These are phyloP conservation scores for Emydoidea blandingii DNA, from an alignment of 2,797 vertebrate genomes.

Conservation along the genomic window DNA sequence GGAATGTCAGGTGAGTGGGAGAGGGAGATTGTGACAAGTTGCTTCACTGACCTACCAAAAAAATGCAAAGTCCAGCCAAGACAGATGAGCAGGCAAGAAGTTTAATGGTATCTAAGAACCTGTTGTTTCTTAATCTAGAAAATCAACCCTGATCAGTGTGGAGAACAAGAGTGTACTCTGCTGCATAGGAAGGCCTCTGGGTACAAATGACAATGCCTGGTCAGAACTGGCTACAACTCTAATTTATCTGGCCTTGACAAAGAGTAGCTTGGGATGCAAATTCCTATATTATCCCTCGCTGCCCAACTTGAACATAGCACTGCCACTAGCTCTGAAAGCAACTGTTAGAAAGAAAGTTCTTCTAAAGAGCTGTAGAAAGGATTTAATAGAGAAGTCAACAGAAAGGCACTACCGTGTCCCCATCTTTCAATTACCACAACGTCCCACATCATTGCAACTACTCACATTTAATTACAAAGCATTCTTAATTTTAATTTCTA, in stretches of 20 bases:
- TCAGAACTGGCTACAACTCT: background rate
- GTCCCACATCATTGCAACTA: background rate
- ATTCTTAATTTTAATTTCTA: background rate
- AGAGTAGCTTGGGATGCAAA: background rate
- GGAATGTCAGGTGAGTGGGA: background rate
- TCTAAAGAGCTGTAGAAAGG: background rate
- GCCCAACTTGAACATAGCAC: background rate
- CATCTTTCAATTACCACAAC: background rate
- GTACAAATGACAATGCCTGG: background rate
- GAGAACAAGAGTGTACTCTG: background rate
- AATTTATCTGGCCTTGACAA: background rate
- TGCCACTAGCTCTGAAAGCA: background rate
- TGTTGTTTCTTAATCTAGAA: background rate
- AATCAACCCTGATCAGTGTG: background rate
- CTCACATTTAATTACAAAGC: background rate
- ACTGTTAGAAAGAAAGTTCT: background rate
- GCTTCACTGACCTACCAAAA: background rate
- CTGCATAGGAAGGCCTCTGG: background rate
- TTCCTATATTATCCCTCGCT: rapidly evolving
- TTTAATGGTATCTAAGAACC: slow-evolving; percentile 1
- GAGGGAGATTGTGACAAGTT: background rate
- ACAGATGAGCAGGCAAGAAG: slow-evolving; percentile 9
- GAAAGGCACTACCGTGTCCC: background rate
- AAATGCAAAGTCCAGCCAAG: background rate
- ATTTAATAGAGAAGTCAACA: background rate